phyloP scores from a whole-genome alignment of 2,113 vertebrate species.

The Perca fluviatilis region DNA sequence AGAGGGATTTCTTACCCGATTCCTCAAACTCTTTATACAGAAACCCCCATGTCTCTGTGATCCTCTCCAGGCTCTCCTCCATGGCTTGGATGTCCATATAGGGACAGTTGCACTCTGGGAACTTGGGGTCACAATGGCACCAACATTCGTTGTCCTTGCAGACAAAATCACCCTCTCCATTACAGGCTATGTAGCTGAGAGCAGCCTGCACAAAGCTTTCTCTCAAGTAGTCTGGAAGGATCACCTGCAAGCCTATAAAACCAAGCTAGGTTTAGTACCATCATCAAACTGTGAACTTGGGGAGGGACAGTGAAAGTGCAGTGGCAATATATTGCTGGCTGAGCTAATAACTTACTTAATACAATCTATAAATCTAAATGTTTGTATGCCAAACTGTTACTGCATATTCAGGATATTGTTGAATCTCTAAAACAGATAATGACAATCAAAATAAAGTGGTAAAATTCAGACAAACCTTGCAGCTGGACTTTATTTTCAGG shows the following conservation, averaged over 20 bases:
- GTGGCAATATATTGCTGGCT: neutral
- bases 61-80: slow-evolving; percentile 93
- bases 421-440: neutral
- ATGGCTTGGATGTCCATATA: slow-evolving; percentile 98
- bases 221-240: slow-evolving; percentile 94
- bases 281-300: slow-evolving; percentile 38
- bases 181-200: slow-evolving; percentile 96
- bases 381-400: too few relatives aligned
- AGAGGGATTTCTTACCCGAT: slow-evolving; percentile 85
- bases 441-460: neutral
- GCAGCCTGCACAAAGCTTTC: slow-evolving; percentile 95
- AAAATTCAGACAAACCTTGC: slow-evolving; percentile 89
- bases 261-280: slow-evolving; percentile 33
- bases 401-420: too few relatives aligned
- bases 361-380: slow-evolving; percentile 20
- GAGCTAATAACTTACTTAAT: slow-evolving; percentile 27
- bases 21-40: slow-evolving; percentile 96
- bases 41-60: slow-evolving; percentile 92
- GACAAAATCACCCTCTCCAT: slow-evolving; percentile 95
- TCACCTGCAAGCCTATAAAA: slow-evolving; percentile 91
- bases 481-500: slow-evolving; percentile 98
- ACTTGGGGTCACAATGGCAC: slow-evolving; percentile 93
- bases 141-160: slow-evolving; percentile 97
- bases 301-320: slow-evolving; percentile 32
- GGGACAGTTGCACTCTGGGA: slow-evolving; percentile 97